phyloP scores from a whole-genome alignment of 2,888 invertebrate species.

The Parnassius smintheus region DNA sequence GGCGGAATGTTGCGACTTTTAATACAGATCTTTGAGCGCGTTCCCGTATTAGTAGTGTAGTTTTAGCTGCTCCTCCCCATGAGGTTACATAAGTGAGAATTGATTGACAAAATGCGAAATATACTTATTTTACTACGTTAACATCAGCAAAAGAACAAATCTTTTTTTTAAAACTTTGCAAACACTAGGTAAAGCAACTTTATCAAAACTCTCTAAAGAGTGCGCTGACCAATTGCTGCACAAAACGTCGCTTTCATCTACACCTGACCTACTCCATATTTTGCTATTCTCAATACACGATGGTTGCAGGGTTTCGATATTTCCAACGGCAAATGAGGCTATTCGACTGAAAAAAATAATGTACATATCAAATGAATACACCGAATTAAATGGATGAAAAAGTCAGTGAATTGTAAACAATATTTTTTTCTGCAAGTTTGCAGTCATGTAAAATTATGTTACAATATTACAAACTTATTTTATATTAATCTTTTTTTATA shows the following conservation, averaged over 20 bases:
- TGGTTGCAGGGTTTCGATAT: constrained; percentile 35
- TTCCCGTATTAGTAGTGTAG: too few species aligned
- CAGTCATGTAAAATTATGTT: background rate
- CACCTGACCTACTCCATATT: constrained; percentile 19
- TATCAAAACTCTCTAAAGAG: background rate
- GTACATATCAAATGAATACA: constrained; percentile 28
- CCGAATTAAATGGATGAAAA: constrained; percentile 26
- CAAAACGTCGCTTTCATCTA: constrained; percentile 42
- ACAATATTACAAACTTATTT: too few species aligned
- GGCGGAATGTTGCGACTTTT: too few species aligned
- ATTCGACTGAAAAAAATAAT: constrained; percentile 54
- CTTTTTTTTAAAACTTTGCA: background rate
- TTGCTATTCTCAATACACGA: constrained; percentile 31
- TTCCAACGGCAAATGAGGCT: constrained; percentile 58
- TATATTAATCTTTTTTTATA: too few species aligned
- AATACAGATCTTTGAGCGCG: too few species aligned
- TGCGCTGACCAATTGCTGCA: constrained; percentile 39
- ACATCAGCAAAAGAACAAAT: too few species aligned
- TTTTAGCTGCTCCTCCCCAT: too few species aligned
- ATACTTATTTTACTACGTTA: too few species aligned
- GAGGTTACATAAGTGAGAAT: too few species aligned
- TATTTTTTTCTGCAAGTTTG: background rate
- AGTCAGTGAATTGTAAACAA: constrained; percentile 2
- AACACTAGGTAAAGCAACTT: background rate
- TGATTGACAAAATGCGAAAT: too few species aligned